Conservation (phyloP, 2,113 vertebrate genomes). For the Megaptera novaeangliae region DNA sequence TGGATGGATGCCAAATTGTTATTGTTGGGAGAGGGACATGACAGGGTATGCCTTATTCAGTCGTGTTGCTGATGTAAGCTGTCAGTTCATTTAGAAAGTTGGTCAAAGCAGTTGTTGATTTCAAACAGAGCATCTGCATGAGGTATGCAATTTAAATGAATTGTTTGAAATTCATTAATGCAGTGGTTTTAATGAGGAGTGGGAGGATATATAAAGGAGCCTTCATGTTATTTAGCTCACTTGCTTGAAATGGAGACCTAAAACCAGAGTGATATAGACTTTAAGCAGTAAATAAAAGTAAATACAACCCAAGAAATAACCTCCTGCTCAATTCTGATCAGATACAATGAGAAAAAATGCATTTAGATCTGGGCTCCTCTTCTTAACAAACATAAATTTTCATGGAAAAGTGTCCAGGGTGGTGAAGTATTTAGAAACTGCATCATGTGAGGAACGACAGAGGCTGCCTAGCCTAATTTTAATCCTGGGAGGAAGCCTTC, state of each 20-base stretch:
- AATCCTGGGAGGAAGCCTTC: background rate
- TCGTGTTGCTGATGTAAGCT: background rate
- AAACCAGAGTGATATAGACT: background rate
- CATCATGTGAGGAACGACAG: background rate
- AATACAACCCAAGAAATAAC: background rate
- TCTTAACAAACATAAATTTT: background rate
- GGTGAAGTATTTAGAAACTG: background rate
- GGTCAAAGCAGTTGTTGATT: background rate
- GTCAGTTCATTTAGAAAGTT: background rate
- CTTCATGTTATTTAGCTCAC: background rate
- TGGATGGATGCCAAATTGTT: background rate
- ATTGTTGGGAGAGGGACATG: background rate
- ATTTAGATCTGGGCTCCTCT: background rate
- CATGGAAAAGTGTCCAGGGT: background rate
- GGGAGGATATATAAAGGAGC: background rate
- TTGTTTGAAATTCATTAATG: constrained; percentile 25
- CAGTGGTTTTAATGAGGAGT: background rate
- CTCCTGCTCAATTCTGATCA: constrained; percentile 2
- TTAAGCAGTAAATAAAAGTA: constrained; percentile 1
- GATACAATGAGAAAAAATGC: background rate
- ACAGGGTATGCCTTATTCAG: background rate
- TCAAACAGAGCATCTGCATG: background rate
- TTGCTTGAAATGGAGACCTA: constrained; percentile 26
- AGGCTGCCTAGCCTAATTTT: background rate
- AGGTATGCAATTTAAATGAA: constrained; percentile 3